Percentiles rank a stretch among this genome's conserved stretches.
These are phyloP conservation scores for Notarius lentiginosus DNA, from an alignment of 2,113 vertebrate species.

Conservation along the genomic window DNA sequence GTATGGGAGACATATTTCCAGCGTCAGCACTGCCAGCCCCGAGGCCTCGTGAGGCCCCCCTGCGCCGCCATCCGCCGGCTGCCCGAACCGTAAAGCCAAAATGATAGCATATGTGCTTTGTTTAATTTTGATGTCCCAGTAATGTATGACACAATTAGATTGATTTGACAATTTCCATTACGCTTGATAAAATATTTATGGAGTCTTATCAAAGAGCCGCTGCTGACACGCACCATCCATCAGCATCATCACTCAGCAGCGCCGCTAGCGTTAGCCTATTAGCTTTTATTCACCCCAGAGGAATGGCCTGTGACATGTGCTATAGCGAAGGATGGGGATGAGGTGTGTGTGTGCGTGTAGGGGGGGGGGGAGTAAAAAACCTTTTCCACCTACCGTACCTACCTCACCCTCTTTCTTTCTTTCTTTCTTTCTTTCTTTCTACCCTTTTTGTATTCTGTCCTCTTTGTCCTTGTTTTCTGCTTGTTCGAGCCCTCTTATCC, in stretches of 20 bases:
- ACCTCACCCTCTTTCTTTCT: neutral
- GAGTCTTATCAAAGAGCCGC: constrained; percentile 97
- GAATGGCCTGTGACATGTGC: constrained; percentile 39
- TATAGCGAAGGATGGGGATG: constrained; percentile 11
- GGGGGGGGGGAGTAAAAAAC: neutral
- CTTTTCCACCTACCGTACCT: neutral
- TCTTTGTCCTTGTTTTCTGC: constrained; percentile 45
- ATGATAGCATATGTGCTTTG: constrained; percentile 99
- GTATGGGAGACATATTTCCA: constrained; percentile 88
- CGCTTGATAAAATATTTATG: constrained; percentile 99
- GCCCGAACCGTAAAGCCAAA: constrained; percentile 94
- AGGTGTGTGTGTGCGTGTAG: neutral
- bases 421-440: constrained; percentile 14
- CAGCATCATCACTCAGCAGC: constrained; percentile 93
- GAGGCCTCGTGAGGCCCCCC: constrained; percentile 81
- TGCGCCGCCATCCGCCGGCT: constrained; percentile 81
- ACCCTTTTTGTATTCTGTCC: constrained; percentile 30
- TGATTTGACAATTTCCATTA: constrained; percentile 99
- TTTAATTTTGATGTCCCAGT: constrained; percentile 99
- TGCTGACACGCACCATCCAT: constrained; percentile 94
- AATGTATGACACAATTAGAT: constrained; percentile 99
- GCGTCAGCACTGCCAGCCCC: constrained; percentile 88
- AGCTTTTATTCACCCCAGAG: constrained; percentile 89
- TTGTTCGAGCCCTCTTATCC: constrained; percentile 31
- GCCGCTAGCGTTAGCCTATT: constrained; percentile 90